phyloP scores from a whole-genome alignment of 2,888 invertebrate genomes.

The Tenodera sinensis region DNA sequence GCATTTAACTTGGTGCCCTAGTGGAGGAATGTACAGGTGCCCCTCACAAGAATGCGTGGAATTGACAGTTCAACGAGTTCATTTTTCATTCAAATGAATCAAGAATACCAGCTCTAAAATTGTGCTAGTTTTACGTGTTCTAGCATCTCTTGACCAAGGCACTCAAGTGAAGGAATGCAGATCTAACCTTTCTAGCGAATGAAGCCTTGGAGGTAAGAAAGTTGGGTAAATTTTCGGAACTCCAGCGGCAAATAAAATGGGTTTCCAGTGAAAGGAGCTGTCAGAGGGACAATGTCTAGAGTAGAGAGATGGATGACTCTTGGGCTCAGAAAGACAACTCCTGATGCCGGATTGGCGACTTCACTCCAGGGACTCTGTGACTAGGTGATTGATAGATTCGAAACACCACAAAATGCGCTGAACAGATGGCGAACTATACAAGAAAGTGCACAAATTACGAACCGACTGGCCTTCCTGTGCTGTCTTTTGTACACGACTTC shows the following conservation, averaged over 20 bases:
- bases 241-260: background rate
- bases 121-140: too few relatives aligned
- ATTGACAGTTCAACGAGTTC: too few relatives aligned
- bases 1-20: too few relatives aligned
- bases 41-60: too few relatives aligned
- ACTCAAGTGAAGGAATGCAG: background rate
- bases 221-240: background rate
- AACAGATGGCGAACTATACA: slow-evolving; percentile 5
- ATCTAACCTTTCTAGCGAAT: background rate
- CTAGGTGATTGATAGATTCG: slow-evolving; percentile 28
- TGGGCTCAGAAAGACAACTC: slow-evolving; percentile 25
- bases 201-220: background rate
- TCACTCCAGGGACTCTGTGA: background rate
- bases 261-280: background rate
- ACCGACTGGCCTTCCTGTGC: background rate
- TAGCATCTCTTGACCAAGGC: too few relatives aligned
- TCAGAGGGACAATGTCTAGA: background rate
- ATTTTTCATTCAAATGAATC: too few relatives aligned
- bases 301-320: slow-evolving; percentile 23
- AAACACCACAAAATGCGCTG: background rate
- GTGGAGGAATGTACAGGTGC: too few relatives aligned
- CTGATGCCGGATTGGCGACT: slow-evolving; percentile 25
- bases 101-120: too few relatives aligned
- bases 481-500: too few relatives aligned
- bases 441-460: background rate